These are phyloP conservation scores for Xiphophorus birchmanni DNA, from an alignment of 2,797 vertebrate genomes.

Conservation along the genomic window DNA sequence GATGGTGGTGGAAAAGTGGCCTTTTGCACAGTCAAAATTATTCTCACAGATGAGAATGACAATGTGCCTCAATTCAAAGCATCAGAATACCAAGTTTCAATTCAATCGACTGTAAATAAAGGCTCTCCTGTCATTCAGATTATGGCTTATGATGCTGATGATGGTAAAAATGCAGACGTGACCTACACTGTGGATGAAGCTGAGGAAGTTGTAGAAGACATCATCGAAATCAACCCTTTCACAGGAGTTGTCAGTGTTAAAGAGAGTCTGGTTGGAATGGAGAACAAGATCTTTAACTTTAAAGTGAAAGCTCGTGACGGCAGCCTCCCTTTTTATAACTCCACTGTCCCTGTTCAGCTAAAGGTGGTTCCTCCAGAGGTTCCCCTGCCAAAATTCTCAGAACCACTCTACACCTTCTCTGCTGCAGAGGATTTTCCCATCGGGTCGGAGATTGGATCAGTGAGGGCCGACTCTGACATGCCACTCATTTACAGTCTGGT, in stretches of 20 bases:
- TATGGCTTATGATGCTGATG: conserved; percentile 94
- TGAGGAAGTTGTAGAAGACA: conserved; percentile 85
- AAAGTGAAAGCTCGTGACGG: conserved; percentile 94
- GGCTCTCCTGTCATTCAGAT: conserved; percentile 93
- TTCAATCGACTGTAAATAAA: conserved; percentile 92
- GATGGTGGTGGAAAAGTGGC: conserved; percentile 94
- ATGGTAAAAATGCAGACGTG: conserved; percentile 96
- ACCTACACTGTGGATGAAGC: conserved; percentile 91
- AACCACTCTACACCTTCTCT: conserved; percentile 94
- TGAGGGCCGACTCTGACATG: conserved; percentile 88
- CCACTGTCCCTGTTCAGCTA: conserved; percentile 89
- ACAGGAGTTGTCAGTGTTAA: conserved; percentile 92
- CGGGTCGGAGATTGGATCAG: conserved; percentile 91
- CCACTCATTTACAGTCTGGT: conserved; percentile 97
- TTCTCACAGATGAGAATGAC: conserved; percentile 97
- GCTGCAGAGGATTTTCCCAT: conserved; percentile 90
- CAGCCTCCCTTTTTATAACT: conserved; percentile 90
- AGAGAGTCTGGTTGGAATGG: conserved; percentile 90
- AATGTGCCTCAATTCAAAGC: conserved; percentile 93
- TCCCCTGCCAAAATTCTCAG: conserved; percentile 92
- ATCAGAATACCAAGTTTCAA: conserved; percentile 89
- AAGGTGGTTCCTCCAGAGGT: conserved; percentile 92
- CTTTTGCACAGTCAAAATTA: conserved; percentile 96
- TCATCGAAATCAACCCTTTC: conserved; percentile 93
- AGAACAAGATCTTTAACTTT: conserved; percentile 94